A percentile compares a stretch with the other conserved stretches of the same genome.
Conservation (phyloP, 2,888 invertebrate genomes). For the Ephialtes manifestator region DNA sequence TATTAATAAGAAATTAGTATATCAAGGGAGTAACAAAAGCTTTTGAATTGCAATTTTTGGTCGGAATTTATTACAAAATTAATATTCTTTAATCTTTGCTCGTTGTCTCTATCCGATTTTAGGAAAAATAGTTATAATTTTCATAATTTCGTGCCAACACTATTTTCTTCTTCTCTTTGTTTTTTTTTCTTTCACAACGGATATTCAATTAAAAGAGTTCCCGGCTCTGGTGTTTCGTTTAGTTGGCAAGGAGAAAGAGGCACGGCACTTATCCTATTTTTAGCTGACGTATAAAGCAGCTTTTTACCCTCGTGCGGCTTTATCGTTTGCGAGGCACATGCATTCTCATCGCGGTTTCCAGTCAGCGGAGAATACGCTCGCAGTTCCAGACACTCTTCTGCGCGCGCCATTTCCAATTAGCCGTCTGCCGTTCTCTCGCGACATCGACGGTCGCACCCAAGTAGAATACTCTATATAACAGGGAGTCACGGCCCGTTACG, state of each 20-base stretch:
- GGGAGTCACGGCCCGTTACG: constrained; percentile 7
- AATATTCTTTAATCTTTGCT: too few relatives aligned
- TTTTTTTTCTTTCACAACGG: neutral
- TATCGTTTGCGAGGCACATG: constrained; percentile 18
- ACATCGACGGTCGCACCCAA: constrained; percentile 33
- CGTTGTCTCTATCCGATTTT: neutral
- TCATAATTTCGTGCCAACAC: neutral
- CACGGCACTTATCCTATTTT: constrained; percentile 39
- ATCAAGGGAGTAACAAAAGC: too few relatives aligned
- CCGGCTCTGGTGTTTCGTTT: neutral
- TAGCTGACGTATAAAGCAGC: constrained; percentile 22
- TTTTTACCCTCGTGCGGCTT: constrained; percentile 22
- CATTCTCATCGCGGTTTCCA: constrained; percentile 32
- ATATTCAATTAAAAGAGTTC: constrained; percentile 27
- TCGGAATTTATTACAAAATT: too few relatives aligned
- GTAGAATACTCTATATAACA: constrained; percentile 26
- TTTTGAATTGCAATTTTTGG: constrained; percentile 1
- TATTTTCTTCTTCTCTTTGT: neutral
- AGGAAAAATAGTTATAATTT: neutral
- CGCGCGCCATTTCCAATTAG: constrained; percentile 52
- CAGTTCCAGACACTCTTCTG: constrained; percentile 33
- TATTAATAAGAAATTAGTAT: too few relatives aligned
- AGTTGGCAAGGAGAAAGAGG: constrained; percentile 12
- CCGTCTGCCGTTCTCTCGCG: constrained; percentile 46
- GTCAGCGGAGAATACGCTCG: constrained; percentile 38